Evolutionary conservation across 2,113 vertebrate species (phyloP), one percentile per base, ranked within the genome.

Genomic region (Pimephales promelas): DNA sequence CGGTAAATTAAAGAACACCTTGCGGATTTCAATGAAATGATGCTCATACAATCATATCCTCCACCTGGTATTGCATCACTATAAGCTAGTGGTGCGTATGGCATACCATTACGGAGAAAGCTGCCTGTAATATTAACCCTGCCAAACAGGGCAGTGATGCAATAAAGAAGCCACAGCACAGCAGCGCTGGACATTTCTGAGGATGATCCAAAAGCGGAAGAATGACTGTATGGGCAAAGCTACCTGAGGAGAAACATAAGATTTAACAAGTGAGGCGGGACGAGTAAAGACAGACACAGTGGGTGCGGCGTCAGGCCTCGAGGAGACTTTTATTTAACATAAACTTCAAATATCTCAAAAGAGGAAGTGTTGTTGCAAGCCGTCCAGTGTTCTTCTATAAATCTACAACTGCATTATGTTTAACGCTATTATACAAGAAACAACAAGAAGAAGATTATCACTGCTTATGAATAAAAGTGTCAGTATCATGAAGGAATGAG

Each of bases 1-100:
- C 79, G 13, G n/a, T 40, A 82, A 89, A 90, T 91, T 91, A 89
- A 85, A 66, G 68, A 72, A 86, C 85, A 81, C 87, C 88, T 84
- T 68, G 84, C 87, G 88, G 88, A 88, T 81, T 88, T 89, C 82
- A 76, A 40, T 52, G 81, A 61, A 57, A 83, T n/a, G 5, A 83
- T 28, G 45, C 56, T 43, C 43, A 45, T 36, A 34, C 56, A 57
- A 10, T 43, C 18, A 45, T 75, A 52, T 18, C 28, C 24, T 10
- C 9, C 11, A 73, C 57, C 28, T 40, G 24, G 24, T 28, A 62
- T 62, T 62, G 24, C 59, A 28, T 62, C 59, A 62, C 59, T 62
- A 28, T 28, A 28, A 28, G 26, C 13, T 26, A 28, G 59, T 28
- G 26, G 5, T 62, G 24, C 26, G 3, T 28, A 62, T 28, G 11